Conservation (phyloP, 2,113 vertebrate species). For the Corythaixoides concolor region DNA sequence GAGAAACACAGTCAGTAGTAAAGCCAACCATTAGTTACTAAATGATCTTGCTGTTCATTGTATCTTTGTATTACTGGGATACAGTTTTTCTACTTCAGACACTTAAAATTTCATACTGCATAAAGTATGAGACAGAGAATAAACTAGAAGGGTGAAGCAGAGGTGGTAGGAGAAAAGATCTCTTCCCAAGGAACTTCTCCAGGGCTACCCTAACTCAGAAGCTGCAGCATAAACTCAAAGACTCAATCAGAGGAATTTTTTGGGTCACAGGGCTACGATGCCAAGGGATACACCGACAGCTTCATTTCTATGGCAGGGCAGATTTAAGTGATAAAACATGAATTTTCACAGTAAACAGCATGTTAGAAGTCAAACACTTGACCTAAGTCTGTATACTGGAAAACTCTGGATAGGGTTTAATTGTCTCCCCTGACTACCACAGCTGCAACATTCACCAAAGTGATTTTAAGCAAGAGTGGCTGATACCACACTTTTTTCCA, state of each 20-base stretch:
- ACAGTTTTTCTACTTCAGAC: background rate
- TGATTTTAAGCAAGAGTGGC: background rate
- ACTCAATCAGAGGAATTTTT: background rate
- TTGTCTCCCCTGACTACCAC: background rate
- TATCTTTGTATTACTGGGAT: no score
- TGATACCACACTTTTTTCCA: background rate
- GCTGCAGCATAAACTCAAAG: background rate
- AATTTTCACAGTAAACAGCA: background rate
- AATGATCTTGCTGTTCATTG: background rate
- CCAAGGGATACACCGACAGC: background rate
- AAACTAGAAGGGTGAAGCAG: background rate
- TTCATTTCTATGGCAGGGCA: background rate
- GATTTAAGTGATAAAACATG: background rate
- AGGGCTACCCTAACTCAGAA: fast-evolving
- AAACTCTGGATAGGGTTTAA: background rate
- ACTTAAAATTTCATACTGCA: background rate
- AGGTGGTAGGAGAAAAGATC: background rate
- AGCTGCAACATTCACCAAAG: background rate
- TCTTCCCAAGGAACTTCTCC: background rate
- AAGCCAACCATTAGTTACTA: background rate
- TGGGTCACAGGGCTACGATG: background rate
- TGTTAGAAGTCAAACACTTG: background rate
- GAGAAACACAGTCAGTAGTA: background rate
- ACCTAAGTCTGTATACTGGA: background rate
- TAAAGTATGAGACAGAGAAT: background rate